Evolutionary conservation across 2,113 vertebrate genomes (phyloP), one percentile per base, ranked within the genome.

Genomic region (Anguilla japonica): DNA sequence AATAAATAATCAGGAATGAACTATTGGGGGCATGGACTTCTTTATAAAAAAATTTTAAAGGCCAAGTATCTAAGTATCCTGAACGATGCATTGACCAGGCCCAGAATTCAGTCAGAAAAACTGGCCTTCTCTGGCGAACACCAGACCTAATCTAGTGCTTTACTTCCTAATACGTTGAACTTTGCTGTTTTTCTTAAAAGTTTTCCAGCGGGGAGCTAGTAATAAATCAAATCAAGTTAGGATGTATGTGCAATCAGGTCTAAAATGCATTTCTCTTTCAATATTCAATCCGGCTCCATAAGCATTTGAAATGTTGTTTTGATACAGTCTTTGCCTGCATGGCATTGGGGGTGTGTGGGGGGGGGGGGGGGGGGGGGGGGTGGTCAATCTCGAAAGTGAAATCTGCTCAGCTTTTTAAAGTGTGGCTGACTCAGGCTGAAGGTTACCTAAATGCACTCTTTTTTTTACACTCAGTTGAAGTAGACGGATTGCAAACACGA

Each of bases 151-250:
- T 20, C 22, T 2, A 5, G 41, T 41, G 53, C 50, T 60, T 56
- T 60, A 26, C 46, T 41, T 34, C 18, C 3, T 60, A n/a, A 79
- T 81, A n/a, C 22, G 26, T 46, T 67, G 57, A 84, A 20, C 46
- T 89, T 14, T 83, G 87, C 84, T 89, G 60, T 85, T 16, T 82
- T 90, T 90, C 50, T 81, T 86, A 90, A 84, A 88, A 79, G 81
- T 85, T 87, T 83, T 78, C 85, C 41, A 41, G 34, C 22, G 34
- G 56, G 57, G 53, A 50, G 83, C 14, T 15, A 46, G 60, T 91
- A 91, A 88, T 89, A 83, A 87, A 85, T 87, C 67, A 91, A 92
- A 92, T 90, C 86, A 39, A 90, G 88, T 5, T 83, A 39, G 83
- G 90, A 89, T 88, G 82, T 82, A 84, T 78, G 84, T 83, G 67